phyloP scores from a whole-genome alignment of 37 sponge, comb jelly and placozoan species.

The Mnemiopsis leidyi region DNA sequence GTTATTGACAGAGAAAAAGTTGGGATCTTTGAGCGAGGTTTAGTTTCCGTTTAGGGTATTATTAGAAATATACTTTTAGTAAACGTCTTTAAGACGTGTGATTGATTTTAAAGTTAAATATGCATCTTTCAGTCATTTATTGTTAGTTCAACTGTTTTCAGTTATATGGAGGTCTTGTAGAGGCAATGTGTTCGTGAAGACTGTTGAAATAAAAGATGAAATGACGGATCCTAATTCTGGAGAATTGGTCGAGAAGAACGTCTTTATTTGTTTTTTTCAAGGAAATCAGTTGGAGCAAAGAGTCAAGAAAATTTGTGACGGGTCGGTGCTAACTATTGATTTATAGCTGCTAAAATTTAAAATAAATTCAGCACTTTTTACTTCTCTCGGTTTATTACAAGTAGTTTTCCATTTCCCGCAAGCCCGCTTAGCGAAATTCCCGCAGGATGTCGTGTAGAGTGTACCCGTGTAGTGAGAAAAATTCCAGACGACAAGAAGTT shows the following conservation, averaged over 20 bases:
- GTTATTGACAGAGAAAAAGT: slow-evolving; percentile 84
- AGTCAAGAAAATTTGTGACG: slow-evolving; percentile 97
- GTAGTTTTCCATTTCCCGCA: no score
- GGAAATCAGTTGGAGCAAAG: slow-evolving; percentile 89
- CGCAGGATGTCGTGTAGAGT: background rate
- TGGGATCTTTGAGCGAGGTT: slow-evolving; percentile 79
- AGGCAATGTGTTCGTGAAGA: slow-evolving; percentile 94
- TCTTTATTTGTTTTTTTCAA: slow-evolving; percentile 97
- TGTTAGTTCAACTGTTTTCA: no score
- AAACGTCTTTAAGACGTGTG: no score
- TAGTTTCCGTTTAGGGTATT: no score
- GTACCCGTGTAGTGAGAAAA: slow-evolving; percentile 7
- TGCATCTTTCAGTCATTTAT: background rate
- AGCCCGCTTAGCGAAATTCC: no score
- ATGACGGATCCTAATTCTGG: slow-evolving; percentile 89
- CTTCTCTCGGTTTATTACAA: no score
- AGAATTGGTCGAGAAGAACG: slow-evolving; percentile 77
- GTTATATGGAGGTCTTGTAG: slow-evolving; percentile 97
- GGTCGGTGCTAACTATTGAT: slow-evolving; percentile 71
- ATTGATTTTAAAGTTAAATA: no score
- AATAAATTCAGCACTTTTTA: no score
- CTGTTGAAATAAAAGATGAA: slow-evolving; percentile 76
- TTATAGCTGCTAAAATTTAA: background rate
- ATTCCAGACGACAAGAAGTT: background rate
- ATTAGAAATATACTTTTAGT: no score